Evolutionary conservation across 2,888 invertebrate genomes (phyloP), one percentile per base, ranked within the genome.

Genomic region (Helicoverpa assulta): DNA sequence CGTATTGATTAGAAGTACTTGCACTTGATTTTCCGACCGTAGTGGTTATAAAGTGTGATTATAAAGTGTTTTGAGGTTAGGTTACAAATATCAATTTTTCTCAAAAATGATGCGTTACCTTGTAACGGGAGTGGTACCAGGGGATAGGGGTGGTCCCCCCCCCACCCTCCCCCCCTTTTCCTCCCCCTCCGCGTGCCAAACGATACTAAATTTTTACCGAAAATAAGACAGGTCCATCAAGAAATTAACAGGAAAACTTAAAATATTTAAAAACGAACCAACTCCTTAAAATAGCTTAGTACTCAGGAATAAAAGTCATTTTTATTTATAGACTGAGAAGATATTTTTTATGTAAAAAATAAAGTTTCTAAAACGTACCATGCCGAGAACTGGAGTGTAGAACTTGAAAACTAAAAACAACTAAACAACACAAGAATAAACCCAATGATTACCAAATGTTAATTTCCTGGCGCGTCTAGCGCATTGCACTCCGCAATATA

Each of bases 301-400:
- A 12, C 16, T 5, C 50, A 52, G 72, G 57, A 21, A 64, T 47
- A 70, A 70, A 81, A 85, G 86, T 93, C 93, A 93, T 76, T 79
- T 84, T 91, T 93, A 93, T 92, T 91, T 89, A 85, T 92, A 93
- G 92, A 90, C 71, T 69, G 56, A 33, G 56, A 67, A 69, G 66
- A 54, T 74, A 61, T 50, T 50, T 72, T 64, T 69, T 65, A 52
- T 40, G 53, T 21, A 52, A 43, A 80, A 68, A 80, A 79, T 57
- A 71, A 65, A 73, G 59, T 65, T 54, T 52, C 62, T 75, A 63
- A 58, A 70, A 82, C 92, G 81, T 92, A 92, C 92, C 92, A 92
- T 92, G 82, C 81, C 88, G 82, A 70, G 83, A 73, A 87, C 80
- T 84, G 85, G 76, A 70, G 85, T 82, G 84, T 73, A 68, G 82